Evolutionary conservation across 2,797 vertebrate species (phyloP).

Genomic region (Anabas testudineus): DNA sequence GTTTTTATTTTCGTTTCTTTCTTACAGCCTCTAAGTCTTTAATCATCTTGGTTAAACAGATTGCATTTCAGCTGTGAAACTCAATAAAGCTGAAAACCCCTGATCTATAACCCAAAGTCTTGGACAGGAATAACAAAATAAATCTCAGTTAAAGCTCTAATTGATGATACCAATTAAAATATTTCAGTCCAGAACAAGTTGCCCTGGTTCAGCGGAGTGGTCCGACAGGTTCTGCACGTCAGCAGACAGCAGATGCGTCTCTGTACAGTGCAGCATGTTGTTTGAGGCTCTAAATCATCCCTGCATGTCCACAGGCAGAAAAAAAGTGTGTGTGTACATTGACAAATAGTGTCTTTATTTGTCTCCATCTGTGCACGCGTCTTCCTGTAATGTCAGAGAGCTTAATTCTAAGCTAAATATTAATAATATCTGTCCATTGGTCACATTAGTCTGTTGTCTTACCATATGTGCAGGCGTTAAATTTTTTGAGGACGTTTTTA

Average conservation of each 20-base stretch:
- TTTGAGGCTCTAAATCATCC: constrained; percentile 9
- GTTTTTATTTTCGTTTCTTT: constrained; percentile 4
- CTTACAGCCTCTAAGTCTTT: constrained; percentile 1
- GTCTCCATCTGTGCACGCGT: background rate
- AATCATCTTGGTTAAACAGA: background rate
- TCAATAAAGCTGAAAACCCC: background rate
- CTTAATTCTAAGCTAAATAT: too few species aligned
- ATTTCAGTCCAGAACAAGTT: constrained; percentile 36
- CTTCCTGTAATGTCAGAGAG: constrained; percentile 8
- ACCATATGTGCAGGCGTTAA: constrained; percentile 5
- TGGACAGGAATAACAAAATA: constrained; percentile 1
- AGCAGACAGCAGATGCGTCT: constrained; percentile 56
- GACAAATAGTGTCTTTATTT: background rate
- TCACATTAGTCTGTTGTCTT: constrained; percentile 10
- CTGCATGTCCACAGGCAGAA: background rate
- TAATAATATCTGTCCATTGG: too few species aligned
- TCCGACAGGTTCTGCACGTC: constrained; percentile 30
- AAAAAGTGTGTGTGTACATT: background rate
- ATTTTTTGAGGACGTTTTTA: background rate
- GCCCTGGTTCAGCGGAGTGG: constrained; percentile 22
- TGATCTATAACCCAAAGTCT: constrained; percentile 22
- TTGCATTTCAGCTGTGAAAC: background rate
- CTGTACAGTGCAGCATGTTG: background rate
- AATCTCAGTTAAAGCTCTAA: constrained; percentile 15
- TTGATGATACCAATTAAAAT: constrained; percentile 34